These are phyloP conservation scores for Gopherus flavomarginatus DNA, from an alignment of 2,113 vertebrate genomes.

Conservation along the genomic window DNA sequence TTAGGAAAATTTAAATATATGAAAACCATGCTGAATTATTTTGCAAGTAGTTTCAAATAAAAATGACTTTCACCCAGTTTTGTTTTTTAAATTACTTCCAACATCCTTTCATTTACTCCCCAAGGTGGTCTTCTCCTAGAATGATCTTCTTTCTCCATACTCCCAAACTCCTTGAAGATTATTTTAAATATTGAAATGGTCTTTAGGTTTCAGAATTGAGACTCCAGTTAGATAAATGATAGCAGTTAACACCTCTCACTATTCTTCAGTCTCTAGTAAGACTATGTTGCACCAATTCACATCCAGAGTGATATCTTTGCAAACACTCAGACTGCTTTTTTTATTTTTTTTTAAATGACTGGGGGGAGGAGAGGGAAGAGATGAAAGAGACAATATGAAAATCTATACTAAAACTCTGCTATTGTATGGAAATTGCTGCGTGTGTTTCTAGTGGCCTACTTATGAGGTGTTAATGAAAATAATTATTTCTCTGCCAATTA, in stretches of 20 bases:
- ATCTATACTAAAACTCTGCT: not conserved
- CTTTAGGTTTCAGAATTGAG: rapidly evolving
- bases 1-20: not conserved
- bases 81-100: not conserved
- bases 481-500: not conserved
- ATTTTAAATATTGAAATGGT: not conserved
- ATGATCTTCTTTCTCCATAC: not conserved
- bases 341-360: not conserved
- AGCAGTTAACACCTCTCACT: not conserved
- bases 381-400: not conserved
- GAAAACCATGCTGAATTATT: not conserved
- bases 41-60: not conserved
- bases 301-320: not conserved
- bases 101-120: not conserved
- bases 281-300: rapidly evolving
- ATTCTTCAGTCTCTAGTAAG: not conserved
- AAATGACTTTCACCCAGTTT: not conserved
- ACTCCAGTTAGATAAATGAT: not conserved
- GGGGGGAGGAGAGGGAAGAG: not conserved
- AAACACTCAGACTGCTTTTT: not conserved
- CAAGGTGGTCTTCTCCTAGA: not conserved
- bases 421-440: not conserved
- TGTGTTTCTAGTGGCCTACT: not conserved
- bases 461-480: not conserved
- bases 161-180: not conserved